A percentile compares a stretch with the other conserved stretches of the same genome.
phyloP scores from a whole-genome alignment of 2,113 vertebrate genomes.

The Ovis aries region ARS-UI_Ramb_v3.0 NC_056056.1:77903001-77903500 shows the following conservation, averaged over 20 bases:
- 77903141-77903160: background rate
- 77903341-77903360: background rate
- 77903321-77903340: background rate
- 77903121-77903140: background rate
- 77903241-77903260: background rate
- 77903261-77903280: background rate
- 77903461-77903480: background rate
- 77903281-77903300: background rate
- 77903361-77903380: background rate
- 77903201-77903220: background rate
- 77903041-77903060: background rate
- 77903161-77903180: background rate
- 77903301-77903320: background rate
- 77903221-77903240: background rate
- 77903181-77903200: background rate
- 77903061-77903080: background rate
- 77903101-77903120: background rate
- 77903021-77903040: background rate
- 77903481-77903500: background rate
- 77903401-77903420: background rate
- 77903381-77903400: background rate
- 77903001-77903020: background rate
- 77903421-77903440: background rate
- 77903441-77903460: background rate
- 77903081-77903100: background rate